Evolutionary conservation across 2,797 vertebrate genomes (phyloP), one percentile per base, ranked within the genome.

Genomic region (Dryobates pubescens): DNA sequence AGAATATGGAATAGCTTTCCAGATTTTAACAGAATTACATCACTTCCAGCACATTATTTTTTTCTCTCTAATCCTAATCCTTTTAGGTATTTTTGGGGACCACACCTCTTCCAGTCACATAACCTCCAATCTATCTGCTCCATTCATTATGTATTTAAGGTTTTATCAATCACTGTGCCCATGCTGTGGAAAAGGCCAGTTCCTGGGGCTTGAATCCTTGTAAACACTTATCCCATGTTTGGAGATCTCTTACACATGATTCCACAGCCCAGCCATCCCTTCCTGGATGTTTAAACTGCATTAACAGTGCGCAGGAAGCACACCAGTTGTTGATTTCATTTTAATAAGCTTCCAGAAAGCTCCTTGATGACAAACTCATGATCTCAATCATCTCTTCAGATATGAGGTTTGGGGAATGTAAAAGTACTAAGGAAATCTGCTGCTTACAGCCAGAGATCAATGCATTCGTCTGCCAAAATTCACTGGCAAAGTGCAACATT

Each of bases 401-500:
- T 41, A 41, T 6, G 36, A 89, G 11, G 12, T 45, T 68, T 69
- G 26, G 70, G 30, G 19, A 71, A 68, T 29, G 7, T 27, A 54
- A 61, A 90, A 77, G 15, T 41, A 58, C 43, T 51, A 29, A 82
- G 14, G 2, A 92, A 90, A 90, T 64, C 49, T 71, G 10, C 22
- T 43, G 10, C 47, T 89, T 73, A 63, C 89, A 92, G 23, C 23
- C 2, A 0, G 9, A 2, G 41, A 76, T 30, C n/a, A 86, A 67
- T 13, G 5, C 10, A 23, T 74, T 86, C 0, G 0, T 54, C 13
- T 58, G 86, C 69, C 78, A 84, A 49, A 86, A 82, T 43, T 53
- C 76, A 14, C 20, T 59, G 34, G 27, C 47, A 51, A 0, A 0
- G 17, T 41, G 17, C 9, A 62, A 36, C 4, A 6, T 57, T 63